A percentile compares a stretch with the other conserved stretches of the same genome.
Evolutionary conservation across 2,797 vertebrate species (phyloP).

Genomic region (Leptoclinus maculatus): DNA sequence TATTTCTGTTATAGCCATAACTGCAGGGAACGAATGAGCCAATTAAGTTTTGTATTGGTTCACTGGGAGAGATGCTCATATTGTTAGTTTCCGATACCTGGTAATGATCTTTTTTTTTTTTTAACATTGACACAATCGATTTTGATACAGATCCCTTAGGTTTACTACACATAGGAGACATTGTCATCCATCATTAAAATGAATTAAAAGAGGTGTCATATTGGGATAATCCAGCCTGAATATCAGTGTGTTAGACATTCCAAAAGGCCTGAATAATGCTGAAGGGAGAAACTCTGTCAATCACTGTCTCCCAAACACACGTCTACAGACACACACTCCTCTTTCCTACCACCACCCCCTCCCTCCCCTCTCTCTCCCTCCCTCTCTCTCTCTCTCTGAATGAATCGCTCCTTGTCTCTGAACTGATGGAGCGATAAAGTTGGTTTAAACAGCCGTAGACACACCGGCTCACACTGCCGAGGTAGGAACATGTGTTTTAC

Average conservation of each 20-base stretch:
- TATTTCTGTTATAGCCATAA: neutral
- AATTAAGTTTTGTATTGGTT: neutral
- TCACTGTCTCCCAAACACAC: conserved; percentile 34
- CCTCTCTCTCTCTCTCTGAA: conserved; percentile 56
- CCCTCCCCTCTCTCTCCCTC: conserved; percentile 13
- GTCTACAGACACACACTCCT: neutral
- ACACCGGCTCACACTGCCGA: conserved; percentile 73
- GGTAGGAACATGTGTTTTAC: conserved; percentile 82
- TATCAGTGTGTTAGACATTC: conserved; percentile 35
- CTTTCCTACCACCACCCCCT: neutral
- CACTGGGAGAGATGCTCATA: neutral
- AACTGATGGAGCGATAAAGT: conserved; percentile 85
- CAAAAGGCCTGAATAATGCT: conserved; percentile 44
- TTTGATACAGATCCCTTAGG: neutral
- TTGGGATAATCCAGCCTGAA: conserved; percentile 32
- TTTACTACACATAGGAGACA: neutral
- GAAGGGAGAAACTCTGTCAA: conserved; percentile 37
- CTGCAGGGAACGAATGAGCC: neutral
- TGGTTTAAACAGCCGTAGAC: conserved; percentile 81
- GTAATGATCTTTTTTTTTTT: neutral
- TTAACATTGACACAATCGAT: neutral
- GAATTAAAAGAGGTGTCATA: neutral
- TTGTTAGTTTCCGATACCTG: neutral
- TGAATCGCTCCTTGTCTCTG: conserved; percentile 82
- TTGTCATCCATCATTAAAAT: conserved; percentile 1